Conservation (phyloP, 1,140 invertebrate genomes). For the Polyergus mexicanus region DNA sequence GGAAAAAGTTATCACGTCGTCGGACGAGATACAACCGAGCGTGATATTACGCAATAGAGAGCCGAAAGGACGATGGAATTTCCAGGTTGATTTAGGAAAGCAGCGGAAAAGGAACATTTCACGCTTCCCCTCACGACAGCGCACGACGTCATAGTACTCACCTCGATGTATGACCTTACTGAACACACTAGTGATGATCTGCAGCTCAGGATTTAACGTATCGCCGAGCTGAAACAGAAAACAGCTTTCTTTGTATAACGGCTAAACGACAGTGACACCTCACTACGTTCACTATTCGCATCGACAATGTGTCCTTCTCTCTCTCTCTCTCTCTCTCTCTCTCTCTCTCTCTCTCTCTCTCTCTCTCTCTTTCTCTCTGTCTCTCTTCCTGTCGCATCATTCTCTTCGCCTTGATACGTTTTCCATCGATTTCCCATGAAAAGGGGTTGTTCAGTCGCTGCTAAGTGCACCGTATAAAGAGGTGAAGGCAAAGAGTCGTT, state of each 20-base stretch:
- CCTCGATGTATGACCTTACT: slow-evolving; percentile 93
- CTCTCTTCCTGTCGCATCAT: background rate
- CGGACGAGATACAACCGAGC: slow-evolving; percentile 36
- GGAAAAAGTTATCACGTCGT: slow-evolving; percentile 40
- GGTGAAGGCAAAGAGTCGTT: slow-evolving; percentile 80
- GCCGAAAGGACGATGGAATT: slow-evolving; percentile 24
- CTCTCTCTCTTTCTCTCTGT: background rate
- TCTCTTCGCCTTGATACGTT: slow-evolving; percentile 77
- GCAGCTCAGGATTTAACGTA: slow-evolving; percentile 93
- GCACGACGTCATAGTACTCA: slow-evolving; percentile 84
- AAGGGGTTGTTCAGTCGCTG: slow-evolving; percentile 74
- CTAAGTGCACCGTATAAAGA: slow-evolving; percentile 81
- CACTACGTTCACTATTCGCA: background rate
- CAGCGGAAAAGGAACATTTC: background rate
- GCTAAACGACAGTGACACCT: slow-evolving; percentile 46
- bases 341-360: background rate
- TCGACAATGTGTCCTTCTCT: slow-evolving; percentile 4
- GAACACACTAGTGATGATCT: slow-evolving; percentile 95
- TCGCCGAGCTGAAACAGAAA: slow-evolving; percentile 92
- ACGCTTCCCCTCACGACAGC: background rate
- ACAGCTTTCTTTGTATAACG: slow-evolving; percentile 65
- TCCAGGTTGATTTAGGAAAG: slow-evolving; percentile 43
- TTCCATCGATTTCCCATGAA: slow-evolving; percentile 82
- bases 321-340: background rate
- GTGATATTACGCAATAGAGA: slow-evolving; percentile 36